Conservation (phyloP, 2,113 vertebrate genomes). For the Calidris pygmaea region DNA sequence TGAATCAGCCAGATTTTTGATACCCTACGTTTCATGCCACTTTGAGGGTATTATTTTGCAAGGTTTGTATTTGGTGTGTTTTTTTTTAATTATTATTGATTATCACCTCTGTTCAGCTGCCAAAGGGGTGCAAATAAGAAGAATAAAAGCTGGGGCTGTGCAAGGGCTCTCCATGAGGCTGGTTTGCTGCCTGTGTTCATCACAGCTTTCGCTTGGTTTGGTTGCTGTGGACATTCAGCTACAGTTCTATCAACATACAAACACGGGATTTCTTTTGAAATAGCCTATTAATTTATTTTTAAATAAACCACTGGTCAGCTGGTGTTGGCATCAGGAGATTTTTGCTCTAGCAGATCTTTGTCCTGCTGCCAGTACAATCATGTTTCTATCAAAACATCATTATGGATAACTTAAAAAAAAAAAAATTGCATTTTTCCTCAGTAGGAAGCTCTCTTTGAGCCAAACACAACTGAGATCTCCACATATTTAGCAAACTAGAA, state of each 20-base stretch:
- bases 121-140: background rate
- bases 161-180: background rate
- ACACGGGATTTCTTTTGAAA: background rate
- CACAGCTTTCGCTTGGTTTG: background rate
- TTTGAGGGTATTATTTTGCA: background rate
- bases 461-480: background rate
- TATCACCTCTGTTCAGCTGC: background rate
- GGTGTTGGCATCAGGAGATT: background rate
- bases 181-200: background rate
- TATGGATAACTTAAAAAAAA: background rate
- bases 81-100: background rate
- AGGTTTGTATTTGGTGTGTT: background rate
- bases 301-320: background rate
- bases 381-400: slow-evolving; percentile 13
- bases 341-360: background rate
- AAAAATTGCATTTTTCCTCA: background rate
- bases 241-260: background rate
- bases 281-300: slow-evolving; percentile 22
- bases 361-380: background rate
- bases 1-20: background rate
- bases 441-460: background rate
- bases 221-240: background rate
- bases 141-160: background rate
- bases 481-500: background rate
- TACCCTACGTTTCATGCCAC: background rate